Evolutionary conservation across 2,113 vertebrate species (phyloP), one percentile per base, ranked within the genome.

Genomic region (Suncus etruscus): DNA sequence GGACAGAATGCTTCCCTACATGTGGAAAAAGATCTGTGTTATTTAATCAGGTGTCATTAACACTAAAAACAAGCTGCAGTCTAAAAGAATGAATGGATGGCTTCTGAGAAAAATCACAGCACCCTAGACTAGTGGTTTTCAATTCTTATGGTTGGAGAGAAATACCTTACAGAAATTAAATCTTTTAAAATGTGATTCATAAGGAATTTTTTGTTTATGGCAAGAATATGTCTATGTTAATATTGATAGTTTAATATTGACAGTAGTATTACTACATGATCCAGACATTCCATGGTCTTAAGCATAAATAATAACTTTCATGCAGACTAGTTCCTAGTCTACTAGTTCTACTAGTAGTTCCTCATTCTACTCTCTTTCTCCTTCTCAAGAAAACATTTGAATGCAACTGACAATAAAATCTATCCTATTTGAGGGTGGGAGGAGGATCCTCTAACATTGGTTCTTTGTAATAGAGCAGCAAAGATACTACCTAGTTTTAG

Each of bases 21-120:
- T 0, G 0, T 1, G 18, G 14, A 51, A 48, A 50, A 65, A 80
- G 78, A 11, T 25, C 29, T 50, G 14, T 4, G 1, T 6, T 5
- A 8, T 11, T 85, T 16, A 24, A n/a, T 10, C 32, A 29, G 16
- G 18, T 12, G 11, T 32, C 80, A 31, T 10, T 39, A 27, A 48
- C 63, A 29, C 72, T 22, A 2, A 5, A 6, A 20, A 25, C 47
- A 8, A 31, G 39, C 48, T 82, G 48, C 12, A n/a, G 51, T 11
- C 85, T 66, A 76, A 10, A 78, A 70, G 77, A 74, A 76, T 29
- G 50, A 70, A 63, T 75, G 50, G 27, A 11, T 0, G 3, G 11
- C 51, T 79, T 16, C 69, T 25, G 25, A 76, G 82, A 63, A 76
- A 2, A 48, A 66, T 66, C 27, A 6, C 65, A 66, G 4, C 11